phyloP scores from a whole-genome alignment of 35 echinoderm and acorn worm genomes.

The Apostichopus japonicus region DNA sequence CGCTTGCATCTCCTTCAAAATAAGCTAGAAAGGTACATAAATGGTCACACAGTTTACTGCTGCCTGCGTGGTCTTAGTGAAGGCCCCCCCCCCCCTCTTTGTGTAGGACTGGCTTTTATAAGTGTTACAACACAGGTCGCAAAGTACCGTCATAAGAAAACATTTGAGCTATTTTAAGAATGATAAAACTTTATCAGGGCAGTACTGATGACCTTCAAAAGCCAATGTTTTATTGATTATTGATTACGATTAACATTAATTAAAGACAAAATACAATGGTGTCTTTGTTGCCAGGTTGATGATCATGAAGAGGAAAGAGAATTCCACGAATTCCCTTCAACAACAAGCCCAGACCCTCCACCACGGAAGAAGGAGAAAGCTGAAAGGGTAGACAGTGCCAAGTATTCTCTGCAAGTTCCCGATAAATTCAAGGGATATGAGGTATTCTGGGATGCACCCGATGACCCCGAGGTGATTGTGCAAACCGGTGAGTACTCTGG shows the following conservation, averaged over 20 bases:
- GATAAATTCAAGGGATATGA: constrained; percentile 95
- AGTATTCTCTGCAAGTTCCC: constrained; percentile 71
- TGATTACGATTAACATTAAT: neutral
- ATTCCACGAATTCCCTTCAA: neutral
- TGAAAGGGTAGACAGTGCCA: constrained; percentile 64
- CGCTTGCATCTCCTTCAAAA: too few relatives aligned
- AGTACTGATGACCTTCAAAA: too few relatives aligned
- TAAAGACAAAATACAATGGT: neutral
- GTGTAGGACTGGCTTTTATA: too few relatives aligned
- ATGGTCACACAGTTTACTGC: too few relatives aligned
- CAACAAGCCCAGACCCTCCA: neutral
- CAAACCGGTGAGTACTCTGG: constrained; percentile 1
- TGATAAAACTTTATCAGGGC: too few relatives aligned
- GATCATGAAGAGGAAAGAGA: constrained; percentile 74
- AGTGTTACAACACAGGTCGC: too few relatives aligned
- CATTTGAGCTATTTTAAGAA: too few relatives aligned
- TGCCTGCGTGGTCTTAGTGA: too few relatives aligned
- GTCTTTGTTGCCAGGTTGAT: constrained; percentile 70
- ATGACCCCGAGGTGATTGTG: constrained; percentile 68
- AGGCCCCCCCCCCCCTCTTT: too few relatives aligned
- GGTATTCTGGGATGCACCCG: constrained; percentile 74
- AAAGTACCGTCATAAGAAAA: too few relatives aligned
- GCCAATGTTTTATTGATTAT: neutral
- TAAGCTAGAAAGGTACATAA: too few relatives aligned
- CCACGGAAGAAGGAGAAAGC: neutral